A percentile compares a stretch with the other conserved stretches of the same genome.
phyloP scores from a whole-genome alignment of 2,113 vertebrate genomes.

The Mesoclemmys tuberculata region DNA sequence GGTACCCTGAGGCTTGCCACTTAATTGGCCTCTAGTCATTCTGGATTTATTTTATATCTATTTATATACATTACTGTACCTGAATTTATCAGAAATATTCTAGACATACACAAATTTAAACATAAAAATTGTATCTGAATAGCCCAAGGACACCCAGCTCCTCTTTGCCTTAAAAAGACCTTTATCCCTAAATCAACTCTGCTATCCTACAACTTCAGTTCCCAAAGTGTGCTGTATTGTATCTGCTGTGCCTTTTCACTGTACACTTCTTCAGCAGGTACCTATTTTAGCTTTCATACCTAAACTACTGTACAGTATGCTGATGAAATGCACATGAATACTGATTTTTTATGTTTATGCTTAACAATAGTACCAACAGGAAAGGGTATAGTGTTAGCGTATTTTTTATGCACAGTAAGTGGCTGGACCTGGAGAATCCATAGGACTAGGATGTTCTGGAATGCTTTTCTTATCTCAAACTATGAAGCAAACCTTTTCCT shows the following conservation, averaged over 20 bases:
- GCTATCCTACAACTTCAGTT: not conserved
- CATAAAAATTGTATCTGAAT: not conserved
- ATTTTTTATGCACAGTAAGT: not conserved
- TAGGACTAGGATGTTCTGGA: accelerated
- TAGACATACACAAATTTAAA: not conserved
- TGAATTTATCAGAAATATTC: not conserved
- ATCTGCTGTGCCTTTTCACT: not conserved
- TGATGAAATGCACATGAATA: not conserved
- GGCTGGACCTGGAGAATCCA: not conserved
- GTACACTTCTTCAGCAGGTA: not conserved
- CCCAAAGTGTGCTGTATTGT: not conserved
- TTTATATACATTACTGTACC: not conserved
- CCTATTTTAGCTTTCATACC: not conserved
- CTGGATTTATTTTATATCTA: no score
- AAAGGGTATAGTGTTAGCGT: not conserved
- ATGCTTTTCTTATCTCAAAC: not conserved
- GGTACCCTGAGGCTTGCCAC: no score
- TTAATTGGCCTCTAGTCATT: no score
- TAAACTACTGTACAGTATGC: not conserved
- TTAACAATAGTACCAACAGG: not conserved
- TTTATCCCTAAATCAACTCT: not conserved
- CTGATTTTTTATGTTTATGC: not conserved
- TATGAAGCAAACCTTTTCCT: not conserved
- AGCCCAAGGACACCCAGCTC: not conserved
- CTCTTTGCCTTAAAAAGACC: no score